Conservation (phyloP, 2,113 vertebrate species). For the Dolichallabes microphthalmus region DNA sequence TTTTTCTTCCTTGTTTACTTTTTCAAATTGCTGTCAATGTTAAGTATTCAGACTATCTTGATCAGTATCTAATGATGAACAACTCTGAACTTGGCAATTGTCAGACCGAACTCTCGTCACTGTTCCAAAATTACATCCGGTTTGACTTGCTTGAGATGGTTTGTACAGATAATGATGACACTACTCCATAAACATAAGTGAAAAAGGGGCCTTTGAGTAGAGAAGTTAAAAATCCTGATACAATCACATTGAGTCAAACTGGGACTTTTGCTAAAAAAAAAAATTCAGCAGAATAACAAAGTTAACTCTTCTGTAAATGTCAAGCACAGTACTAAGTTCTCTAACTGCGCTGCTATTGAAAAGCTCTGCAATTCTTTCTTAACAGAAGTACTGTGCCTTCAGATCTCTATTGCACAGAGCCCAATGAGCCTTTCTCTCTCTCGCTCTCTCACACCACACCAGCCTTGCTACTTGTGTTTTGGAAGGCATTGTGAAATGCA, state of each 20-base stretch:
- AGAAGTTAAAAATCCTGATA: not conserved
- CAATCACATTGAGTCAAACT: not conserved
- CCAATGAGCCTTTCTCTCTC: not conserved
- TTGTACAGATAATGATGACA: not conserved
- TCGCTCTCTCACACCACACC: too few relatives aligned
- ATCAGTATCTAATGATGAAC: not conserved
- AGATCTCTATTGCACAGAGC: not conserved
- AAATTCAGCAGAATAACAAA: too few relatives aligned
- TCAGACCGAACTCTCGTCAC: not conserved
- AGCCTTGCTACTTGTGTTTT: slow-evolving; percentile 4
- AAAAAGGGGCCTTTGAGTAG: not conserved
- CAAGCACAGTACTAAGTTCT: too few relatives aligned
- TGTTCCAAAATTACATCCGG: not conserved
- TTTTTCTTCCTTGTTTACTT: not conserved
- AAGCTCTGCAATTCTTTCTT: not conserved
- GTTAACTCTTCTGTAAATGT: too few relatives aligned
- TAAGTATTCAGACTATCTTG: not conserved
- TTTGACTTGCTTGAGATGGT: not conserved
- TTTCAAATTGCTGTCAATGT: not conserved
- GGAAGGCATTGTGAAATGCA: not conserved
- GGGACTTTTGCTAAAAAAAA: too few relatives aligned
- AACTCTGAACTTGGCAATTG: not conserved
- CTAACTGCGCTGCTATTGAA: not conserved
- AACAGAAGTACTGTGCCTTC: slow-evolving; percentile 11
- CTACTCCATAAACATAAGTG: not conserved